Percentiles rank a stretch among this genome's conserved stretches.
Evolutionary conservation across 1,140 invertebrate species (phyloP).

Genomic region (Drosophila serrata): DNA sequence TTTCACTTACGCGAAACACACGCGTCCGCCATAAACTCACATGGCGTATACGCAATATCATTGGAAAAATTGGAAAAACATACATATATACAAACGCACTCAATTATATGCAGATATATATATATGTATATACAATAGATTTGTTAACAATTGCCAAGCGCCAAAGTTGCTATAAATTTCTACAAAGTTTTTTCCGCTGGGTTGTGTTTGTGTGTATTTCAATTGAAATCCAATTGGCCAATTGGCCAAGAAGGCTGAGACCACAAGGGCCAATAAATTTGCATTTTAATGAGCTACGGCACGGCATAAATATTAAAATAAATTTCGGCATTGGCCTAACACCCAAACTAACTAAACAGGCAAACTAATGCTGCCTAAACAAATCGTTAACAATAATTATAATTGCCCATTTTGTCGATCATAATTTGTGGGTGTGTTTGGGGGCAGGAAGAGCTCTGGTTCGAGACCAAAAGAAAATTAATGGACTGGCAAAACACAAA

Average conservation of each 20-base stretch:
- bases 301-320: conserved; percentile 84
- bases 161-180: conserved; percentile 75
- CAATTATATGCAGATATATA: conserved; percentile 22
- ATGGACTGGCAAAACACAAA: conserved; percentile 77
- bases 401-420: conserved; percentile 76
- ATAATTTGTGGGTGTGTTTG: conserved; percentile 67
- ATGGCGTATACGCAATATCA: conserved; percentile 75
- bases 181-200: conserved; percentile 50
- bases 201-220: conserved; percentile 36
- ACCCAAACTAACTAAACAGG: conserved; percentile 63
- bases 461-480: conserved; percentile 60
- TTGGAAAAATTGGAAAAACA: conserved; percentile 25
- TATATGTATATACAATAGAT: conserved; percentile 40
- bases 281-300: conserved; percentile 75
- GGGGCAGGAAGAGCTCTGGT: conserved; percentile 70
- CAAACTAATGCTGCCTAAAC: conserved; percentile 75
- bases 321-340: conserved; percentile 70
- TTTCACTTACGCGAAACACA: conserved; percentile 20
- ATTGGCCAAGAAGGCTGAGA: conserved; percentile 47
- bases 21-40: conserved; percentile 53
- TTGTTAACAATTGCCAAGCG: conserved; percentile 70
- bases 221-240: conserved; percentile 53
- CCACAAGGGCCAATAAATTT: conserved; percentile 70
- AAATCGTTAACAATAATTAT: conserved; percentile 83
- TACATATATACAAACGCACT: conserved; percentile 20